Evolutionary conservation across 92 coral and sea anemone genomes (phyloP).

Genomic region (Porites lobata): DNA sequence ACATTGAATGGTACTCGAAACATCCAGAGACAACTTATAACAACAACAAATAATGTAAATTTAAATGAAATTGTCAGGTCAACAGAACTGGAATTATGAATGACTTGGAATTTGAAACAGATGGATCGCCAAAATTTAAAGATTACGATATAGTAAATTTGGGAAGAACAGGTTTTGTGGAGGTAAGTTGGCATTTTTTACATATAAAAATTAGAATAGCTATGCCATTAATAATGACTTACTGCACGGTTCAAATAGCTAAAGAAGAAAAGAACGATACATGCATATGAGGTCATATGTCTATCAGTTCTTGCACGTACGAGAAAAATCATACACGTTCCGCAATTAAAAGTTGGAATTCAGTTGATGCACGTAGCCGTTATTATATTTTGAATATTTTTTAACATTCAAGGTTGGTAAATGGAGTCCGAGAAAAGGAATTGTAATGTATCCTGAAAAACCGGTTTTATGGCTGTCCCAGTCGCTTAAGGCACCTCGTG

Average conservation of each 20-base stretch:
- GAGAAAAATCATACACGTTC: no score
- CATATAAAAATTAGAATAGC: not conserved
- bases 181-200: constrained; percentile 24
- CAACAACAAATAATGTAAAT: no score
- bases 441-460: constrained; percentile 47
- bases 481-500: constrained; percentile 53
- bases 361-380: not conserved
- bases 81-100: constrained; percentile 64
- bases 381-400: not conserved
- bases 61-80: constrained; percentile 12
- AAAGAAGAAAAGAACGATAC: no score
- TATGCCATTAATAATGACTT: not conserved
- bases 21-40: no score
- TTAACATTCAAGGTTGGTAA: constrained; percentile 47
- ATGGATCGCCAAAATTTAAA: constrained; percentile 59
- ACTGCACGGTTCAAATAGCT: not conserved
- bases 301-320: no score
- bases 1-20: no score
- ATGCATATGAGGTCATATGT: no score
- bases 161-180: constrained; percentile 60
- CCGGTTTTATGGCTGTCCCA: constrained; percentile 65
- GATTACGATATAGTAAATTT: constrained; percentile 62
- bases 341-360: no score
- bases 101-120: constrained; percentile 48
- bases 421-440: constrained; percentile 52